Percentiles rank a stretch among this genome's conserved stretches.
Evolutionary conservation across 1,140 invertebrate species (phyloP).

Genomic region (Heterodera carotae): DNA sequence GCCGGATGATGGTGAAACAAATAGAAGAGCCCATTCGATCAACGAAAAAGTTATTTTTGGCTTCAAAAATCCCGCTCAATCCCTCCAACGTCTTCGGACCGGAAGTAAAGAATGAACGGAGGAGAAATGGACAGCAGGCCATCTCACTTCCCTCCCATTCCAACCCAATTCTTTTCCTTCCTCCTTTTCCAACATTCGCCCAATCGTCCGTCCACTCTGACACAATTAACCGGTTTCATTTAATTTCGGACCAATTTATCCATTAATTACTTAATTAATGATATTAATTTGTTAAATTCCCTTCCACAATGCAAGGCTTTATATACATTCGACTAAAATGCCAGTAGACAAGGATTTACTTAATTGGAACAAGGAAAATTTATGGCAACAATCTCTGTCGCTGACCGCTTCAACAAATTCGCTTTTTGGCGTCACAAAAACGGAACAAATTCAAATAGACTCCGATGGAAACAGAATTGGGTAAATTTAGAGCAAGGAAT

Average conservation of each 20-base stretch:
- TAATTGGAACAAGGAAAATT: slow-evolving; percentile 28
- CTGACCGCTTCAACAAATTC: background rate
- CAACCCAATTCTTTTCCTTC: background rate
- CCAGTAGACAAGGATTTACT: background rate
- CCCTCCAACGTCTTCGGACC: background rate
- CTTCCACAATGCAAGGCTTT: background rate
- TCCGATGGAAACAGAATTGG: background rate
- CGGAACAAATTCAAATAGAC: background rate
- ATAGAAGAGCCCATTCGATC: background rate
- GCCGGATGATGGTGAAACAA: no score
- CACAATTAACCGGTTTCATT: background rate
- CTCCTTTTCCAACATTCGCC: slow-evolving; percentile 13
- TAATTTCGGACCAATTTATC: background rate
- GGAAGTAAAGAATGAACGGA: slow-evolving; percentile 1
- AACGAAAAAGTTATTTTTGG: background rate
- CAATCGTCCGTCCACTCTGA: background rate
- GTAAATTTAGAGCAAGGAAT: background rate
- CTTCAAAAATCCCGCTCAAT: background rate
- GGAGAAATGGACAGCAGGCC: background rate
- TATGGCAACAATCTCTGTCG: slow-evolving; percentile 5
- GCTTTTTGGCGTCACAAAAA: background rate
- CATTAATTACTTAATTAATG: background rate
- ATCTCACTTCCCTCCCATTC: slow-evolving; percentile 2
- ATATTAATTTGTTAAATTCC: background rate
- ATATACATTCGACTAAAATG: slow-evolving; percentile 6